Percentiles rank a stretch among this genome's conserved stretches.
Conservation (phyloP, 2,888 invertebrate genomes). For the Phasia obesa region DNA sequence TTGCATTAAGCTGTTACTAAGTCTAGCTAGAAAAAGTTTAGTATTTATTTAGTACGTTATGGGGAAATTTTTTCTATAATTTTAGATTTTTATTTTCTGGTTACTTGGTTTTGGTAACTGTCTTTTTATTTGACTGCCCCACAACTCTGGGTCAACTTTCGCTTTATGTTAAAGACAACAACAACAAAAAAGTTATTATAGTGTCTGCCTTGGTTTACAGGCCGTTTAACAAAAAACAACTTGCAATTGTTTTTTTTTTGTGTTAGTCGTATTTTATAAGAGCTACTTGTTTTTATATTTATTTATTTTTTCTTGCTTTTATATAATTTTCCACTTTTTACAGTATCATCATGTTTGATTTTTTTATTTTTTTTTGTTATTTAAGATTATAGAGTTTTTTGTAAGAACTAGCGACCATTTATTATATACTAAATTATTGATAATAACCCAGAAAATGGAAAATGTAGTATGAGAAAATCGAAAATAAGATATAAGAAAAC, state of each 20-base stretch:
- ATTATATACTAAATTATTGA: slow-evolving; percentile 42
- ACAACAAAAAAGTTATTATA: slow-evolving; percentile 28
- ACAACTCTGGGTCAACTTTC: slow-evolving; percentile 80
- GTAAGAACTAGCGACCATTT: slow-evolving; percentile 43
- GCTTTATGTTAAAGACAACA: slow-evolving; percentile 74
- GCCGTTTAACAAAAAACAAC: slow-evolving; percentile 24
- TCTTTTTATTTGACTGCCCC: slow-evolving; percentile 59
- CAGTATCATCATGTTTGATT: slow-evolving; percentile 25
- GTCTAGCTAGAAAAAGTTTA: background rate
- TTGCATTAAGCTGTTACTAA: background rate
- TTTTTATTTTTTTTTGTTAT: slow-evolving; percentile 22
- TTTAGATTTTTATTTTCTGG: slow-evolving; percentile 35
- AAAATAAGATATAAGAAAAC: background rate
- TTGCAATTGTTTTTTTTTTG: slow-evolving; percentile 34
- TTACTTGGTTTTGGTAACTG: slow-evolving; percentile 8
- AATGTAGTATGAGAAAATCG: slow-evolving; percentile 36
- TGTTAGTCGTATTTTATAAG: background rate
- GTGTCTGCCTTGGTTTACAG: slow-evolving; percentile 10
- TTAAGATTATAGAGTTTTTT: background rate
- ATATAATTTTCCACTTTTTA: background rate
- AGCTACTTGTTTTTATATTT: slow-evolving; percentile 46
- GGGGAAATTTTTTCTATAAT: slow-evolving; percentile 10
- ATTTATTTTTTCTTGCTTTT: background rate
- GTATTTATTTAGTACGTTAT: background rate
- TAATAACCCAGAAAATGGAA: slow-evolving; percentile 25